Percentiles rank a stretch among this genome's conserved stretches.
Evolutionary conservation across 2,888 invertebrate genomes (phyloP).

Genomic region (Cataglyphis rosenhaueri): DNA sequence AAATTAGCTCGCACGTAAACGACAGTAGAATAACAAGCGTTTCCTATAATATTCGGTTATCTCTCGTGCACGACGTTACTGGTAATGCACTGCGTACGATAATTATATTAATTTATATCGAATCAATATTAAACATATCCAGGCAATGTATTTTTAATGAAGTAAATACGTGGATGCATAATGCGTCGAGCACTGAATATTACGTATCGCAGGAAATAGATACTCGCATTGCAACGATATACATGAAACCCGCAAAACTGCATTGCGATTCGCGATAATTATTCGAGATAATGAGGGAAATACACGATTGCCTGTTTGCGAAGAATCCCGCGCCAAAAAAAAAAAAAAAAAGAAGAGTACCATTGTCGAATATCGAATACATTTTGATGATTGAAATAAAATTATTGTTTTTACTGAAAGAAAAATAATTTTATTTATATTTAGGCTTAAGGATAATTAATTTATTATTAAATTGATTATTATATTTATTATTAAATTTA

Average conservation of each 20-base stretch:
- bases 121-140: conserved; percentile 55
- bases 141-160: conserved; percentile 54
- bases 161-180: conserved; percentile 55
- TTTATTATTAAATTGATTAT: background rate
- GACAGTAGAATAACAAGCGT: conserved; percentile 42
- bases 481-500: background rate
- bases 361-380: background rate
- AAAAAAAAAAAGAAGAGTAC: background rate
- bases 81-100: conserved; percentile 45
- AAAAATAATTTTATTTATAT: background rate
- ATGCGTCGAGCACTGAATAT: conserved; percentile 50
- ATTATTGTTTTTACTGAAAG: background rate
- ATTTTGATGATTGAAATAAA: background rate
- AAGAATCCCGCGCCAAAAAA: background rate
- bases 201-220: conserved; percentile 53
- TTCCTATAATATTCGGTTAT: conserved; percentile 46
- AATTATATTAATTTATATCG: conserved; percentile 55
- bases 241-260: conserved; percentile 50
- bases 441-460: background rate
- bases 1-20: conserved; percentile 31
- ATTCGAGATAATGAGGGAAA: conserved; percentile 42
- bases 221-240: conserved; percentile 47
- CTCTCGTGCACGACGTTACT: conserved; percentile 45
- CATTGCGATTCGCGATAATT: conserved; percentile 48
- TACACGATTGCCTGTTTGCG: conserved; percentile 38